These are phyloP conservation scores for Campoletis raptor DNA, from an alignment of 2,888 invertebrate species.

Conservation along the genomic window DNA sequence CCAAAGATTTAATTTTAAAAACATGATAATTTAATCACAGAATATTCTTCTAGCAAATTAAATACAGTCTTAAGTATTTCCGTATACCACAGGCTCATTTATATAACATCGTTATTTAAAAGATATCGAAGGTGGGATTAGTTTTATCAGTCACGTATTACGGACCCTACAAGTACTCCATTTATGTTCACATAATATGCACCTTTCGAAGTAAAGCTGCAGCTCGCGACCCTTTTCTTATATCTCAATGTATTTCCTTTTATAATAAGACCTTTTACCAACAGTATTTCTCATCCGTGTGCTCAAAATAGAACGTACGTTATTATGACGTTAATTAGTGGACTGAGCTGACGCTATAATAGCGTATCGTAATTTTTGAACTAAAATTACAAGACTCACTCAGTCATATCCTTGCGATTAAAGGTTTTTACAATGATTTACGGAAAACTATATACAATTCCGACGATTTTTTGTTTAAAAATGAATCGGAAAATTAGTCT, in stretches of 20 bases:
- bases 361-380: background rate
- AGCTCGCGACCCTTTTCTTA: conserved; percentile 49
- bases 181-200: background rate
- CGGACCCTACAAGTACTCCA: conserved; percentile 43
- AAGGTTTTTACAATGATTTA: background rate
- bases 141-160: conserved; percentile 63
- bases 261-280: conserved; percentile 17
- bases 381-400: background rate
- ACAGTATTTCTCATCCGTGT: conserved; percentile 33
- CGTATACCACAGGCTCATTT: background rate
- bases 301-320: conserved; percentile 59
- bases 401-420: background rate
- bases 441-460: background rate
- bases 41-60: background rate
- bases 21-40: background rate
- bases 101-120: conserved; percentile 33
- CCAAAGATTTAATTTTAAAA: background rate
- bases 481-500: background rate
- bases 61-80: background rate
- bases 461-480: background rate
- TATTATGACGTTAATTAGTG: conserved; percentile 62
- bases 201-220: background rate
- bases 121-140: conserved; percentile 42
- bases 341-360: conserved; percentile 31
- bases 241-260: conserved; percentile 44